phyloP scores from a whole-genome alignment of 2,888 invertebrate species.

The Heliothis peltigera region DNA sequence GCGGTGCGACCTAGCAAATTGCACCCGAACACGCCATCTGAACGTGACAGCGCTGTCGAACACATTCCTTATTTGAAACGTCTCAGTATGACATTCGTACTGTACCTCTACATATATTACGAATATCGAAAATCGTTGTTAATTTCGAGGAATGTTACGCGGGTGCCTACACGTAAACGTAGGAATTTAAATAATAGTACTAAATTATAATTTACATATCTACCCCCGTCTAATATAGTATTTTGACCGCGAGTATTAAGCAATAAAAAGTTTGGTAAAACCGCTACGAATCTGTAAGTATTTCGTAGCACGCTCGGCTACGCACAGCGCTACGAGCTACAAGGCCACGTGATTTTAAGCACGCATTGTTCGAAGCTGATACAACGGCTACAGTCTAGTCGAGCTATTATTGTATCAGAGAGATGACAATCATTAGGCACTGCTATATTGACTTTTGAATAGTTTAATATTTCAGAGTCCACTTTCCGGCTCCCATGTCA shows the following conservation, averaged over 20 bases:
- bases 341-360: conserved; percentile 56
- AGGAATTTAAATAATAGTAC: conserved; percentile 50
- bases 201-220: conserved; percentile 51
- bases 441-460: conserved; percentile 21
- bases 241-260: conserved; percentile 62
- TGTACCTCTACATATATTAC: conserved; percentile 75
- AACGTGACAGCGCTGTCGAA: conserved; percentile 89
- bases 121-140: conserved; percentile 72
- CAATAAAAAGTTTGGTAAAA: conserved; percentile 63
- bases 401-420: neutral
- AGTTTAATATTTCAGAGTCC: conserved; percentile 43
- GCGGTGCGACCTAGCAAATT: conserved; percentile 88
- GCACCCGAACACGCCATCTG: conserved; percentile 88
- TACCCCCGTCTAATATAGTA: conserved; percentile 50
- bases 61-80: conserved; percentile 88
- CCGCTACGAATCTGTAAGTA: conserved; percentile 61
- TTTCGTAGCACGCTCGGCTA: conserved; percentile 64
- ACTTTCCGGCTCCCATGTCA: conserved; percentile 16
- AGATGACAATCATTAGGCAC: conserved; percentile 17
- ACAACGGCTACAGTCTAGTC: neutral
- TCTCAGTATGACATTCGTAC: conserved; percentile 83
- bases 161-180: conserved; percentile 30
- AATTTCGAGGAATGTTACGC: conserved; percentile 41
- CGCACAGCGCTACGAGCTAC: conserved; percentile 56
- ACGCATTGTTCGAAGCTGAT: conserved; percentile 49